A percentile compares a stretch with the other conserved stretches of the same genome.
phyloP scores from a whole-genome alignment of 2,113 vertebrate species.

The Oxygymnocypris stewartii region DNA sequence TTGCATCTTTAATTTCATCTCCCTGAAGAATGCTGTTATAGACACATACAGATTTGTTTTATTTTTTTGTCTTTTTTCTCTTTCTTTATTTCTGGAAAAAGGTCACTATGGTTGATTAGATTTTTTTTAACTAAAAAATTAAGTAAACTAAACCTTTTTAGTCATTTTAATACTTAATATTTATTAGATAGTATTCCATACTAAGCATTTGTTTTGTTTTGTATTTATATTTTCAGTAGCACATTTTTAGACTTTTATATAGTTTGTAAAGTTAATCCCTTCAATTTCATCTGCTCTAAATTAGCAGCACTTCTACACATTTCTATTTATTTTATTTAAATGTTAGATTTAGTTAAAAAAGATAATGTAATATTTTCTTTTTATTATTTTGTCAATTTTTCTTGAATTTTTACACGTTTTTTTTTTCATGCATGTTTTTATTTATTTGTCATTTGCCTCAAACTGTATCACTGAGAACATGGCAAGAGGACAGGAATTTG shows the following conservation, averaged over 20 bases:
- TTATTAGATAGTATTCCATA: background rate
- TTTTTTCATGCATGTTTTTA: background rate
- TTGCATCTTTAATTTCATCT: too few species aligned
- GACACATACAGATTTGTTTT: too few species aligned
- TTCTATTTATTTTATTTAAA: background rate
- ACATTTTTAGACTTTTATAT: background rate
- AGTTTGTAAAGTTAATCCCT: background rate
- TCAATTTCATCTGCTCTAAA: background rate
- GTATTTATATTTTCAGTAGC: background rate
- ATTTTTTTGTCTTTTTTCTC: too few species aligned
- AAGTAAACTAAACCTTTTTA: too few species aligned
- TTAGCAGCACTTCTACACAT: background rate
- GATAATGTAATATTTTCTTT: background rate
- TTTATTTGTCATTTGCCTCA: slow-evolving; percentile 12
- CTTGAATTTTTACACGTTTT: background rate
- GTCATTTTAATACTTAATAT: background rate
- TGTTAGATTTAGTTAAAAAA: too few species aligned
- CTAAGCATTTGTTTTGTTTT: background rate
- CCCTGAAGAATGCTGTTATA: too few species aligned
- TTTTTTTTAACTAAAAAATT: background rate
- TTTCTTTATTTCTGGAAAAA: background rate
- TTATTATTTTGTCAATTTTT: too few species aligned
- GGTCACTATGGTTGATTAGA: background rate
- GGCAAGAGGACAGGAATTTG: slow-evolving; percentile 35
- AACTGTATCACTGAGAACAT: slow-evolving; percentile 9